Percentiles rank a stretch among this genome's conserved stretches.
These are phyloP conservation scores for Heliconius ismenius DNA, from an alignment of 2,888 invertebrate species.

Conservation along the genomic window DNA sequence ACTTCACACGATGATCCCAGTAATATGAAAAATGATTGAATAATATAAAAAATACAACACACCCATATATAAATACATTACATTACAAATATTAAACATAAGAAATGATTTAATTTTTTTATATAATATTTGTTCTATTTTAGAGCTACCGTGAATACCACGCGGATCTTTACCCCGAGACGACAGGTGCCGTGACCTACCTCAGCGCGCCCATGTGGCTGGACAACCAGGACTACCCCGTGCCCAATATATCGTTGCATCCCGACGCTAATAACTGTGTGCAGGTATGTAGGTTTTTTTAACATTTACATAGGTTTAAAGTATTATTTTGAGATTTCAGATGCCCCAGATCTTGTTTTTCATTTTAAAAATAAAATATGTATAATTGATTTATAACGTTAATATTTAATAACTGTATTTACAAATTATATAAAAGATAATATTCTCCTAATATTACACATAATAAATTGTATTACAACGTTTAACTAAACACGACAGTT, in stretches of 20 bases:
- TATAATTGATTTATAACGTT: not conserved
- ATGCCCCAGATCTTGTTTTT: not conserved
- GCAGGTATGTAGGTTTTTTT: slow-evolving; percentile 58
- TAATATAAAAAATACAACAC: too few species aligned
- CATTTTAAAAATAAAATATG: not conserved
- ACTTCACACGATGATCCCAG: too few species aligned
- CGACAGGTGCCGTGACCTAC: slow-evolving; percentile 89
- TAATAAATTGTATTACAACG: too few species aligned
- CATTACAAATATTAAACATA: too few species aligned
- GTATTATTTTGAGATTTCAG: not conserved
- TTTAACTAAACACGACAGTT: too few species aligned
- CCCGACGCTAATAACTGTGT: slow-evolving; percentile 85
- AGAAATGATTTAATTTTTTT: too few species aligned
- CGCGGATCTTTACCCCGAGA: slow-evolving; percentile 96
- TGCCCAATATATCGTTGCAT: slow-evolving; percentile 91
- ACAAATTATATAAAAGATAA: not conserved
- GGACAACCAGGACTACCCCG: slow-evolving; percentile 86
- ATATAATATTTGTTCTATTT: not conserved
- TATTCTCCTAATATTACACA: too few species aligned
- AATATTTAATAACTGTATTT: not conserved
- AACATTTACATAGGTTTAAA: not conserved
- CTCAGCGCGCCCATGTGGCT: slow-evolving; percentile 92
- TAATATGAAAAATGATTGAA: too few species aligned
- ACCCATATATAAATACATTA: too few species aligned
- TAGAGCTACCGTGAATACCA: slow-evolving; percentile 97